A percentile compares a stretch with the other conserved stretches of the same genome.
These are phyloP conservation scores for Teleiodes luculella DNA, from an alignment of 2,888 invertebrate genomes.

Conservation along the genomic window DNA sequence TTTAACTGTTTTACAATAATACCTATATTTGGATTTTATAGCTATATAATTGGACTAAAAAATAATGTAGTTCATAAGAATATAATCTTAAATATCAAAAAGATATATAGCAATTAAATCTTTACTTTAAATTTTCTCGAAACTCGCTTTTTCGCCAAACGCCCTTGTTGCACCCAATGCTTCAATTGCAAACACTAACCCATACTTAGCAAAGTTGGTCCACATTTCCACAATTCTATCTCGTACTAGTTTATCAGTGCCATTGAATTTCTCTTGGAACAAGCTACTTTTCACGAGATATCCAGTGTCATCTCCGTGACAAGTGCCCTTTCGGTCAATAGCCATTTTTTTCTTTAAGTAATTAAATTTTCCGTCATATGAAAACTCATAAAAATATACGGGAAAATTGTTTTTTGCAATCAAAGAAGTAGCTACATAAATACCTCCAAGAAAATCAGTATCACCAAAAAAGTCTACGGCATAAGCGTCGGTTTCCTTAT, in stretches of 20 bases:
- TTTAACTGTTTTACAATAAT: too few species aligned
- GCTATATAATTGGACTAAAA: too few species aligned
- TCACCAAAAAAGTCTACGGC: conserved; percentile 73
- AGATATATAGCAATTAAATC: too few species aligned
- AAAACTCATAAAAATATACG: conserved; percentile 78
- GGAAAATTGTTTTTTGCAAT: conserved; percentile 58
- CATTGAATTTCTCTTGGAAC: conserved; percentile 37
- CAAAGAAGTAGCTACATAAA: conserved; percentile 48
- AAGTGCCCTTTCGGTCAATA: conserved; percentile 69
- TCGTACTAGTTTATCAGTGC: conserved; percentile 54
- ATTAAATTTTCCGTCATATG: conserved; percentile 76
- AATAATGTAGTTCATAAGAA: too few species aligned
- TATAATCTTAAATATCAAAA: too few species aligned
- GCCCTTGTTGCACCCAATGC: too few species aligned
- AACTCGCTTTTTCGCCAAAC: too few species aligned
- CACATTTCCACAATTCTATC: conserved; percentile 75
- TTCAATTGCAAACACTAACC: conserved; percentile 51
- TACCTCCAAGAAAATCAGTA: conserved; percentile 60
- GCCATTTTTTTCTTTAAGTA: conserved; percentile 64
- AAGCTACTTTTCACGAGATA: conserved; percentile 70
- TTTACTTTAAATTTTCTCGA: too few species aligned
- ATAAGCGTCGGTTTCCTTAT: conserved; percentile 52
- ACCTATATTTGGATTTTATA: too few species aligned
- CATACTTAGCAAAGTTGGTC: conserved; percentile 81
- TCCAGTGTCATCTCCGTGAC: conserved; percentile 80